A percentile compares a stretch with the other conserved stretches of the same genome.
Conservation (phyloP, 2,113 vertebrate species). For the Micromys minutus region DNA sequence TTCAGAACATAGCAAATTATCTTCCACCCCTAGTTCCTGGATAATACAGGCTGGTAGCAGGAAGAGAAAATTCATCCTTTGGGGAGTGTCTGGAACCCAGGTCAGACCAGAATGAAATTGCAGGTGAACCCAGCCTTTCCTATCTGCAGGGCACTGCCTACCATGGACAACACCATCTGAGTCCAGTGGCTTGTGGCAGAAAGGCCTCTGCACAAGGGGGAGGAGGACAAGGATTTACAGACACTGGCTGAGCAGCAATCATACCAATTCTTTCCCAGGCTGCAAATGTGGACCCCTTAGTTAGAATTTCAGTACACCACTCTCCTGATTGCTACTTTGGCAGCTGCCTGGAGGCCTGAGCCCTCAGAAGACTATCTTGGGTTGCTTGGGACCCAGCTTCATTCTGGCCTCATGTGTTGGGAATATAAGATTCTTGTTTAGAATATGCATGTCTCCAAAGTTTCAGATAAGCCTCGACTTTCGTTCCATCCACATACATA, state of each 20-base stretch:
- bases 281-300: conserved; percentile 37
- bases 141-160: no score
- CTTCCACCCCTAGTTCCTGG: conserved; percentile 63
- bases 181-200: no score
- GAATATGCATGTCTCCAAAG: no score
- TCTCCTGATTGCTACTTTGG: background rate
- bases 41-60: no score
- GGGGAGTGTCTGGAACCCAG: no score
- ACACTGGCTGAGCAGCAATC: background rate
- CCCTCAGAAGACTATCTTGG: background rate
- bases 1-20: conserved; percentile 75
- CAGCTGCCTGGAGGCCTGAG: background rate
- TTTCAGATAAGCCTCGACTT: no score
- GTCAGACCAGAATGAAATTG: no score
- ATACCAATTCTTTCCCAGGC: conserved; percentile 62
- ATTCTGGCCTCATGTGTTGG: background rate
- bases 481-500: no score
- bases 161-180: no score
- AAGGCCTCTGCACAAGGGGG: conserved; percentile 4
- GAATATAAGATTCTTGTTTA: no score
- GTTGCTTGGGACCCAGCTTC: background rate
- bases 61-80: no score
- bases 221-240: background rate
- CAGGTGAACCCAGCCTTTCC: no score
- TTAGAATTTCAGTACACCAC: background rate